These are phyloP conservation scores for Macrotus californicus DNA, from an alignment of 2,113 vertebrate genomes.

Conservation along the genomic window DNA sequence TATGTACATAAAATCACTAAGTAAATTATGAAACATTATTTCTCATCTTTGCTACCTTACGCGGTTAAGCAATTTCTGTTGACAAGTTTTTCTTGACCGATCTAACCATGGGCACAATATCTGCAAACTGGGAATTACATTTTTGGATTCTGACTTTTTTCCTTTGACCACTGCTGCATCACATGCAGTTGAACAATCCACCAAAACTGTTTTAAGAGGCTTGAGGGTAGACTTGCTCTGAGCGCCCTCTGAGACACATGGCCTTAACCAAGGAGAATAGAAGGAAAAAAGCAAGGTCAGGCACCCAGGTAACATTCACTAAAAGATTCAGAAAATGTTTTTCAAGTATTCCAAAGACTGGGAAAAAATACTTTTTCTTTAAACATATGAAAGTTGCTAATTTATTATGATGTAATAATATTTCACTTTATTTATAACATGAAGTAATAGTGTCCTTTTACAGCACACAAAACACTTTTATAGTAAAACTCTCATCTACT, in stretches of 20 bases:
- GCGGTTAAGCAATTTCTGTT: neutral
- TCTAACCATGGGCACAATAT: neutral
- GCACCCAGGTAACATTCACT: neutral
- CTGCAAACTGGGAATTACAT: neutral
- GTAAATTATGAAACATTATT: constrained; percentile 18
- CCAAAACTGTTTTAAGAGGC: neutral
- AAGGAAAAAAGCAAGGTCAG: neutral
- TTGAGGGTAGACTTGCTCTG: neutral
- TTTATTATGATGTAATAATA: neutral
- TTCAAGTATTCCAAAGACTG: neutral
- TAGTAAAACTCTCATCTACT: neutral
- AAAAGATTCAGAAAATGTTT: neutral
- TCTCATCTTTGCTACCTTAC: constrained; percentile 21
- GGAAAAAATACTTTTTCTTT: neutral
- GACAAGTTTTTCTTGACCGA: neutral
- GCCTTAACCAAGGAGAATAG: neutral
- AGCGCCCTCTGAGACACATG: neutral
- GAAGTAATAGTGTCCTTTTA: neutral
- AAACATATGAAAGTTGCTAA: neutral
- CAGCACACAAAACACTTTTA: neutral
- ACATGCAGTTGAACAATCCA: neutral
- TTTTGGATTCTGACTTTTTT: neutral
- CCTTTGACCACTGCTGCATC: neutral
- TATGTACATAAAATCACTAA: neutral
- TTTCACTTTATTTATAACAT: neutral